Percentiles rank a stretch among this genome's conserved stretches.
These are phyloP conservation scores for Sminthurides bifidus DNA, from an alignment of 1,140 invertebrate species.

Conservation along the genomic window DNA sequence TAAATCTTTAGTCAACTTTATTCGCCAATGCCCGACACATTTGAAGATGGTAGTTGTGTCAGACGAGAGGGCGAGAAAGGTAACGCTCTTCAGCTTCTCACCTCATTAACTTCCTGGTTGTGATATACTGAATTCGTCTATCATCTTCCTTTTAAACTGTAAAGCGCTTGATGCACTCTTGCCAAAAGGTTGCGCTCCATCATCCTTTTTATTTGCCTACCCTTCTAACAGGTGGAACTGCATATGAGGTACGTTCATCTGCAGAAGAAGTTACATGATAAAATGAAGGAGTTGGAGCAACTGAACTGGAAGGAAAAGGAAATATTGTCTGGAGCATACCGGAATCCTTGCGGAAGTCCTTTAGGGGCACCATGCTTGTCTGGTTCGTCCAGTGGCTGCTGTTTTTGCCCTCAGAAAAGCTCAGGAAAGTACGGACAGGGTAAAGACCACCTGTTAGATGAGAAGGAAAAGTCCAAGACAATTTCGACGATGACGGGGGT, in stretches of 20 bases:
- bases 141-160: not conserved
- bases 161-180: no score
- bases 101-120: no score
- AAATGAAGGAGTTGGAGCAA: constrained; percentile 70
- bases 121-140: not conserved
- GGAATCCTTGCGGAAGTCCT: constrained; percentile 13
- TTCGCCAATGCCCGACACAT: constrained; percentile 73
- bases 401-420: constrained; percentile 28
- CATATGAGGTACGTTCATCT: constrained; percentile 83
- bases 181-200: no score
- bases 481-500: constrained; percentile 9
- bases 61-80: constrained; percentile 87
- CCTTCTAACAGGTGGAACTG: constrained; percentile 58
- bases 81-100: no score
- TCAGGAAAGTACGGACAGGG: no score
- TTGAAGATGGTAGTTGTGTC: constrained; percentile 92
- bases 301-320: constrained; percentile 70
- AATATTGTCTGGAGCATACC: constrained; percentile 38
- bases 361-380: constrained; percentile 19
- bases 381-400: constrained; percentile 25
- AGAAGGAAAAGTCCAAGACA: constrained; percentile 26
- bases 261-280: constrained; percentile 69
- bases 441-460: constrained; percentile 4
- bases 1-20: constrained; percentile 76
- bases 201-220: not conserved